Evolutionary conservation across 2,888 invertebrate genomes (phyloP).

Genomic region (Pollenia amentaria): DNA sequence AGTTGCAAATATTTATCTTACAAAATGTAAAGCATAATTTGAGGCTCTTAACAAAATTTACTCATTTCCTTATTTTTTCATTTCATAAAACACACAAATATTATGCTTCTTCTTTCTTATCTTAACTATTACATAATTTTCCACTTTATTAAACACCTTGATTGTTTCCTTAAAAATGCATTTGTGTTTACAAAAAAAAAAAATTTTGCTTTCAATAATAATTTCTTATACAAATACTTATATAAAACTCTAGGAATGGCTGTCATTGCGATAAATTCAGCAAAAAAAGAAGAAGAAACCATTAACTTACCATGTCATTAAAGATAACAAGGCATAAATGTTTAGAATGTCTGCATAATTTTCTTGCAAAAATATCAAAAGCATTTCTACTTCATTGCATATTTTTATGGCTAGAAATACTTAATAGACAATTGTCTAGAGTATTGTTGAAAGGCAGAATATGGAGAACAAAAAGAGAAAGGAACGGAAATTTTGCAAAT

Average conservation of each 20-base stretch:
- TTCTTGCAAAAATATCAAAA: not conserved
- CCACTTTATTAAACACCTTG: conserved; percentile 50
- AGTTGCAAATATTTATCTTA: not conserved
- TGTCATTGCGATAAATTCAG: not conserved
- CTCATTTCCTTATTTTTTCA: not conserved
- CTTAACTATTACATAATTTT: conserved; percentile 53
- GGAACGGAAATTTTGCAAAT: conserved; percentile 7
- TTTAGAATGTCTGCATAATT: not conserved
- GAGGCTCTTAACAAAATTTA: not conserved
- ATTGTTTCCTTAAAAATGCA: conserved; percentile 53
- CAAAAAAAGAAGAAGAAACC: not conserved
- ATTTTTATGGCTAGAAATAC: conserved; percentile 28
- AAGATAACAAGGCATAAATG: conserved; percentile 7
- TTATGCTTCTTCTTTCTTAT: not conserved
- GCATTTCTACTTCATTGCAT: conserved; percentile 31
- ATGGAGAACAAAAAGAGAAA: not conserved
- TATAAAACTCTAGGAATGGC: not conserved
- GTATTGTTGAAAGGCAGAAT: not conserved
- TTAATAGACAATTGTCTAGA: conserved; percentile 13
- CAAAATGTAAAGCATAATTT: conserved; percentile 24
- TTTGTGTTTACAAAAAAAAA: not conserved
- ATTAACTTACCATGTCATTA: conserved; percentile 30
- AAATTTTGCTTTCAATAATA: conserved; percentile 6
- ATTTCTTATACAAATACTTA: conserved; percentile 1
- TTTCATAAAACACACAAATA: not conserved